Conservation (phyloP, 2,113 vertebrate species). For the Alligator mississippiensis region DNA sequence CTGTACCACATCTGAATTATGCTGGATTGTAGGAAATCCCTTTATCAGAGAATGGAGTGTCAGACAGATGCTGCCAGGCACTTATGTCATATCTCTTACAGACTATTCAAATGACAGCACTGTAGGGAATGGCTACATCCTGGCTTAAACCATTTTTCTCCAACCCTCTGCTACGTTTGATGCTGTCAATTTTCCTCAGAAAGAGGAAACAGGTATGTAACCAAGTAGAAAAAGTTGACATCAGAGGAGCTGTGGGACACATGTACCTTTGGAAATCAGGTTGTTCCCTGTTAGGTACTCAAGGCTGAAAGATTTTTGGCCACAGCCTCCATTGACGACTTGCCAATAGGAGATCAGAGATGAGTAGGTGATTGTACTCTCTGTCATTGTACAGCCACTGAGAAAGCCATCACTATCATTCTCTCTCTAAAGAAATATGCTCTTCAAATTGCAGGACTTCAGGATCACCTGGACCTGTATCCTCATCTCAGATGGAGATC, state of each 20-base stretch:
- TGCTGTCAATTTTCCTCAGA: too few relatives aligned
- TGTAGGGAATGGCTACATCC: too few relatives aligned
- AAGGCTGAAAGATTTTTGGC: background rate
- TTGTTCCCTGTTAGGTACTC: background rate
- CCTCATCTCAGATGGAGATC: background rate
- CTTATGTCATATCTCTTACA: background rate
- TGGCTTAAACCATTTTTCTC: too few relatives aligned
- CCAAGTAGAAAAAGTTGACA: background rate
- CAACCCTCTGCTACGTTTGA: too few relatives aligned
- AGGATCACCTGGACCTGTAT: background rate
- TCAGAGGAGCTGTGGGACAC: background rate
- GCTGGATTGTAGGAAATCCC: too few relatives aligned
- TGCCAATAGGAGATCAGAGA: background rate
- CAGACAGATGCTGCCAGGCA: too few relatives aligned
- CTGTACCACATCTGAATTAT: too few relatives aligned
- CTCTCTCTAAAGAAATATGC: background rate
- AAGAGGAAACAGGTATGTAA: too few relatives aligned
- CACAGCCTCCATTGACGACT: background rate
- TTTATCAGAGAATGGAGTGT: too few relatives aligned
- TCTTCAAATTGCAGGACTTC: background rate
- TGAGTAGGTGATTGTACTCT: too few relatives aligned
- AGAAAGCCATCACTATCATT: too few relatives aligned
- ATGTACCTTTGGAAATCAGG: background rate
- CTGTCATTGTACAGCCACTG: too few relatives aligned
- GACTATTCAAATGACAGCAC: background rate